Percentiles rank a stretch among this genome's conserved stretches.
Conservation (phyloP, 2,113 vertebrate species). For the Zosterops borbonicus region DNA sequence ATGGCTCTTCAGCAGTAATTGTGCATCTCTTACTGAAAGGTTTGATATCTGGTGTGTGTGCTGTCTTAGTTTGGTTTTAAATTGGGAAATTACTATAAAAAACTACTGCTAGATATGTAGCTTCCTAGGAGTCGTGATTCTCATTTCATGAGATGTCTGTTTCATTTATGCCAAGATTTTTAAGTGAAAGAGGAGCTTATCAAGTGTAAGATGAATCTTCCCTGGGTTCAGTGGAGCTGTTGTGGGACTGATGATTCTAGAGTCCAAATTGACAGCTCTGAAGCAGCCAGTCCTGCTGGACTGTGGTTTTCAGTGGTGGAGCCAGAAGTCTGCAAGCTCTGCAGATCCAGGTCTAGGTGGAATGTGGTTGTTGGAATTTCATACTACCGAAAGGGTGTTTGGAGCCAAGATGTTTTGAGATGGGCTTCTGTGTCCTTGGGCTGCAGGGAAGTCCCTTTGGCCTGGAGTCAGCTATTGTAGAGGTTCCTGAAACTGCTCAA, state of each 20-base stretch:
- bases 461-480: background rate
- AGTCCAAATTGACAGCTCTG: background rate
- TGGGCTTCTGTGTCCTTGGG: background rate
- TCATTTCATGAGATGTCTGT: background rate
- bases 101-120: background rate
- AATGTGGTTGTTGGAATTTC: background rate
- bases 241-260: background rate
- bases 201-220: background rate
- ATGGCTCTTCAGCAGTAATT: background rate
- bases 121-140: background rate
- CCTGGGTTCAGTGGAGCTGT: background rate
- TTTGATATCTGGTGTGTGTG: background rate
- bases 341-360: background rate
- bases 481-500: background rate
- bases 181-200: background rate
- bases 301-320: background rate
- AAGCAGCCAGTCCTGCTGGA: background rate
- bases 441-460: background rate
- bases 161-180: background rate
- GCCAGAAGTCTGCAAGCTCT: background rate
- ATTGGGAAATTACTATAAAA: background rate
- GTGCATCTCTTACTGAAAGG: background rate
- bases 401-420: background rate
- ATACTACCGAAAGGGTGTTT: background rate
- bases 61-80: background rate